A percentile compares a stretch with the other conserved stretches of the same genome.
These are phyloP conservation scores for Ianthella basta DNA, from an alignment of 37 sponge, comb jelly and placozoan species.

Conservation along the genomic window DNA sequence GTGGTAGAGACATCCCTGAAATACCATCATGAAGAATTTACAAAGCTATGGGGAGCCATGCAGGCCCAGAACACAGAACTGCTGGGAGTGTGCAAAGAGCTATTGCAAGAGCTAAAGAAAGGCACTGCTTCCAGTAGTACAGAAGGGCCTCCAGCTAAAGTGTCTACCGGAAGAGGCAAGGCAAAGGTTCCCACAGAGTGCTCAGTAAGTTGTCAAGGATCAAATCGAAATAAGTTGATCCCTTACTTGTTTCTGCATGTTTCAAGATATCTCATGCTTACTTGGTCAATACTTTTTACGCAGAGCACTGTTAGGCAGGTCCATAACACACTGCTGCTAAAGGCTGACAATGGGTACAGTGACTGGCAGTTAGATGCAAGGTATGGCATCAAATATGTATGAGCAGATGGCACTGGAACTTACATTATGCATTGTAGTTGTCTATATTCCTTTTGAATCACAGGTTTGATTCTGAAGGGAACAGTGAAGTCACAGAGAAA, in stretches of 20 bases:
- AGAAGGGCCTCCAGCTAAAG: too few species aligned
- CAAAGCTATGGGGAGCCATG: too few species aligned
- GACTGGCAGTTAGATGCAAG: background rate
- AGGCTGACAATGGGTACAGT: conserved; percentile 4
- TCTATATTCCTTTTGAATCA: background rate
- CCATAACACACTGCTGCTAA: background rate
- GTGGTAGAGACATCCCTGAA: too few species aligned
- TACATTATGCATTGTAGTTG: background rate
- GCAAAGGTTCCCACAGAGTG: conserved; percentile 9
- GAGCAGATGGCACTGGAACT: background rate
- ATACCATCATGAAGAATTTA: too few species aligned
- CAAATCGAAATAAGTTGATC: background rate
- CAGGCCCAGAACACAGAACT: too few species aligned
- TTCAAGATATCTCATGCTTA: background rate
- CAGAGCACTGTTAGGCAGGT: conserved; percentile 25
- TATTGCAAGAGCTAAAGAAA: too few species aligned
- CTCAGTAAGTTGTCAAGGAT: background rate
- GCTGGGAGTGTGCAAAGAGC: too few species aligned
- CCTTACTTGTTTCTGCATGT: background rate
- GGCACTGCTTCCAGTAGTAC: too few species aligned
- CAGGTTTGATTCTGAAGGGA: conserved; percentile 11
- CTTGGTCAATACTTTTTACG: background rate
- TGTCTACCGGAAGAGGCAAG: too few species aligned
- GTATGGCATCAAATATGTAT: conserved; percentile 1
- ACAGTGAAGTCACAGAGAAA: background rate